These are phyloP conservation scores for Philantomba maxwellii DNA, from an alignment of 2,113 vertebrate species.

Conservation along the genomic window DNA sequence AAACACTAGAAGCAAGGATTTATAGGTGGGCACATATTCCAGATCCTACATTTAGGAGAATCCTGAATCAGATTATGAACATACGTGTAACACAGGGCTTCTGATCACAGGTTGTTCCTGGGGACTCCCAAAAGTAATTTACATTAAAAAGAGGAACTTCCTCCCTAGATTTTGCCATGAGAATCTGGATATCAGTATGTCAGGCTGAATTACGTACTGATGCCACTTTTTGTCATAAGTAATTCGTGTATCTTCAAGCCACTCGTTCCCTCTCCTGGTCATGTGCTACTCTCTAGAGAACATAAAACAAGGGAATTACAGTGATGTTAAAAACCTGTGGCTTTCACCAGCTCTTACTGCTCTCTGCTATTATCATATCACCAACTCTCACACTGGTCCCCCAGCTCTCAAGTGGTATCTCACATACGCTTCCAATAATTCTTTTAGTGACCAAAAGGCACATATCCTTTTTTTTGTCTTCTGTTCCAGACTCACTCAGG, in stretches of 20 bases:
- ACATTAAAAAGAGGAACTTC: background rate
- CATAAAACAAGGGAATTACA: background rate
- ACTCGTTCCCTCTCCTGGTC: background rate
- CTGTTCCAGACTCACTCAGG: background rate
- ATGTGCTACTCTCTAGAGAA: background rate
- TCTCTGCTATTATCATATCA: background rate
- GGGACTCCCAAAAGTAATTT: background rate
- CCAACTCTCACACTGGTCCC: background rate
- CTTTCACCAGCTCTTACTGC: background rate
- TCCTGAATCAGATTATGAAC: background rate
- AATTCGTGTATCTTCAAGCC: background rate
- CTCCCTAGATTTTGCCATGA: background rate
- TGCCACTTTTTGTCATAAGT: background rate
- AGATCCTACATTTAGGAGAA: background rate
- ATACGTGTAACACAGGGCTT: background rate
- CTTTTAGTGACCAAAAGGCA: background rate
- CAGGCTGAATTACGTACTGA: background rate
- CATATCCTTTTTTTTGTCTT: background rate
- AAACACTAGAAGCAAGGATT: background rate
- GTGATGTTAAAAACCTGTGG: background rate
- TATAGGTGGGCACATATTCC: background rate
- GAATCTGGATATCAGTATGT: background rate
- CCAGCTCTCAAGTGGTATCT: background rate
- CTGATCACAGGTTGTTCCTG: background rate
- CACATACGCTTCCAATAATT: background rate